Base-by-base conservation (phyloP, 2,888 invertebrate species). In the Hypomecis punctinalis region DNA sequence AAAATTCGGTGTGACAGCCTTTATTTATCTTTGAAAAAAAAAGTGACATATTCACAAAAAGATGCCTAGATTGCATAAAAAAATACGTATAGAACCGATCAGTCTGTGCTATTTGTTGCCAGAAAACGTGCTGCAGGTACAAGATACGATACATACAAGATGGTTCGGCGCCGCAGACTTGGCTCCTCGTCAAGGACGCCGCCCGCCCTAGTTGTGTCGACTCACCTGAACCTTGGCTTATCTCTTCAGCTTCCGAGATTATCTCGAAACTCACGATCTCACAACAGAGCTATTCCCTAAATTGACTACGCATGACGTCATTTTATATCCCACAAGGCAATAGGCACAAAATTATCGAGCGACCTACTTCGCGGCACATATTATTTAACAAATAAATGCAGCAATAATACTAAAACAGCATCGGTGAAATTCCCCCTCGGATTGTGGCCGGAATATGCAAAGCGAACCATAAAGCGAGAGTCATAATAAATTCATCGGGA, bases 161-260 rank as follows among this genome's bases (percentile, higher is more conserved):
- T 37, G 23, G 11, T 33, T 36, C 11, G 37, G 49, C 45, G 52
- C 36, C 35, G 46, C 47, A 35, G 59, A 37, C 23, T 60, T 47
- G 60, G 60, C 47, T 35, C 40, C 48, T 42, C 42, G 13, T 61
- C 47, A 59, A 60, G 60, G 53, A 39, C 61, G 61, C 46, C 47
- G 52, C 48, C 46, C 39, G 40, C 36, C 43, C 61, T 10, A 49
- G 54, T 61, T 54, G n/a, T 40, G 35, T 33, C 55, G 33, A 9
- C 55, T 49, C 62, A 62, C 59, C 62, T 66, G 59, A 51, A 66
- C 55, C 59, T 59, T 52, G 55, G 59, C 46, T 55, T 46, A 40
- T 36, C 55, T 51, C 53, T 33, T 48, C 52, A 53, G 35, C 40
- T 42, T 36, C 42, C 13, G 36, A 45, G 48, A 42, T 61, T 45